A percentile compares a stretch with the other conserved stretches of the same genome.
These are phyloP conservation scores for Apostichopus californicus DNA, from an alignment of 35 echinoderm and acorn worm genomes.

Conservation along the genomic window DNA sequence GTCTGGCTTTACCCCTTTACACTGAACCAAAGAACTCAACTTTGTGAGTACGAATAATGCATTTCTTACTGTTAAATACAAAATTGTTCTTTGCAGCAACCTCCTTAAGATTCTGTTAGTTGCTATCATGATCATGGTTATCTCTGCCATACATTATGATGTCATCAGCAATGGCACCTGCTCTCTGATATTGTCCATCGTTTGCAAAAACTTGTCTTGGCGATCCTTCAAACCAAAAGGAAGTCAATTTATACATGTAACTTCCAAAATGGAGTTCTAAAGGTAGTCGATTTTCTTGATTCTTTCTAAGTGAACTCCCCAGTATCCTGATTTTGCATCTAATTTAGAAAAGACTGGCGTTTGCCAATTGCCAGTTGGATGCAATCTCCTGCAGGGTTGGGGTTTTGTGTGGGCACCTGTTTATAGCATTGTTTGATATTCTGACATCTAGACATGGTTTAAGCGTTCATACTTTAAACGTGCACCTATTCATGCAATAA, in stretches of 20 bases:
- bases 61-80: conserved; percentile 67
- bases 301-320: background rate
- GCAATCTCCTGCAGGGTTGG: conserved; percentile 47
- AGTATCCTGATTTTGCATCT: conserved; percentile 50
- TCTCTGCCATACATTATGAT: conserved; percentile 60
- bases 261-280: conserved; percentile 27
- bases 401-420: conserved; percentile 37
- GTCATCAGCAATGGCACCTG: conserved; percentile 50
- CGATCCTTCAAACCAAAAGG: conserved; percentile 37
- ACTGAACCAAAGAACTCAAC: conserved; percentile 64
- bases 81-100: too few species aligned
- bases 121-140: too few species aligned
- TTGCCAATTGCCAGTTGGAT: conserved; percentile 28
- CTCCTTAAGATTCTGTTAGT: too few species aligned
- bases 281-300: conserved; percentile 15
- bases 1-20: conserved; percentile 55
- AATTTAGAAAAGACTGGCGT: conserved; percentile 62
- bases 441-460: too few species aligned
- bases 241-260: conserved; percentile 29
- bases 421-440: background rate
- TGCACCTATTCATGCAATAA: too few species aligned
- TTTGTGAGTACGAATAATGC: conserved; percentile 53
- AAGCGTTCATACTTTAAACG: too few species aligned
- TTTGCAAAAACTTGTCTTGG: background rate
- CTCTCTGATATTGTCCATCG: background rate